phyloP scores from a whole-genome alignment of 2,888 invertebrate genomes.

The Junonia oenone region DNA sequence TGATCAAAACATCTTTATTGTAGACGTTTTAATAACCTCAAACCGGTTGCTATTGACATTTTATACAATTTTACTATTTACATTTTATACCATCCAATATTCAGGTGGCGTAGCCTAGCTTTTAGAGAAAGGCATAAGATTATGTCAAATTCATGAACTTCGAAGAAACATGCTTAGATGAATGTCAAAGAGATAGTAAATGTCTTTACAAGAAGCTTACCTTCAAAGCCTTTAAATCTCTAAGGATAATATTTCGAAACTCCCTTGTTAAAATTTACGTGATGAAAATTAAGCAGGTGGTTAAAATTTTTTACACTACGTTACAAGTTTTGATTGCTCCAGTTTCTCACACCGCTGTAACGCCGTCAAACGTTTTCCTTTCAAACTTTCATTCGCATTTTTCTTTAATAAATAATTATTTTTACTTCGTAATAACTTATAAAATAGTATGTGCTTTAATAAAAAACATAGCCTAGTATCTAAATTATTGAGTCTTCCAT shows the following conservation, averaged over 20 bases:
- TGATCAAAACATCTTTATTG: no score
- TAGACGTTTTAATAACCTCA: not conserved
- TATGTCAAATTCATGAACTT: conserved; percentile 29
- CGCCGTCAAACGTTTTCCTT: not conserved
- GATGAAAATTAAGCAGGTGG: conserved; percentile 1
- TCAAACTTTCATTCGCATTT: not conserved
- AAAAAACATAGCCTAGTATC: no score
- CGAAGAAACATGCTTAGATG: conserved; percentile 28
- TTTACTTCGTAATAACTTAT: no score
- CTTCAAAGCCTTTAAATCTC: conserved; percentile 22
- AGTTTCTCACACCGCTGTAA: not conserved
- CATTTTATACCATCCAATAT: conserved; percentile 29
- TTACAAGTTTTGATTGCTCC: not conserved
- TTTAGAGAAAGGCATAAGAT: conserved; percentile 26
- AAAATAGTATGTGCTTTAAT: no score
- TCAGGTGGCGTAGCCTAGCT: conserved; percentile 23
- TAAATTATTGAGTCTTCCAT: no score
- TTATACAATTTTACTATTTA: conserved; percentile 26
- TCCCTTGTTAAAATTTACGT: conserved; percentile 13
- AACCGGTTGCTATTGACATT: conserved; percentile 11
- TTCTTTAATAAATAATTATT: no score
- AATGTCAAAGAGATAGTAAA: conserved; percentile 30
- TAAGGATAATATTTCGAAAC: conserved; percentile 21
- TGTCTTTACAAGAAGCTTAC: conserved; percentile 28
- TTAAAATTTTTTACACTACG: not conserved